These are phyloP conservation scores for Sula dactylatra DNA, from an alignment of 2,113 vertebrate species.

Conservation along the genomic window DNA sequence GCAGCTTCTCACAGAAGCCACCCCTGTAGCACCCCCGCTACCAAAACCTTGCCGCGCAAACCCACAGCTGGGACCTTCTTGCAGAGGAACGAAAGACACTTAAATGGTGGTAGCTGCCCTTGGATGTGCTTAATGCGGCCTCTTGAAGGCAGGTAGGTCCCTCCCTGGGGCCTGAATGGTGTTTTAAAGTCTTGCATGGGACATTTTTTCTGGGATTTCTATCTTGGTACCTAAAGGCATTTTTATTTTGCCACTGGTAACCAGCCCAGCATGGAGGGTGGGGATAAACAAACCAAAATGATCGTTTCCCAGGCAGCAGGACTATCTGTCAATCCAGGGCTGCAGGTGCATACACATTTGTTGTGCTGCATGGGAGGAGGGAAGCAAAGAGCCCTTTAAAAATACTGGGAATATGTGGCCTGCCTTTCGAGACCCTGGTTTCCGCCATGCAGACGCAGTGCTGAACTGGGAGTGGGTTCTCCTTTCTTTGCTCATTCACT, in stretches of 20 bases:
- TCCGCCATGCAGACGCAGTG: accelerated
- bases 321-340: neutral
- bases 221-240: neutral
- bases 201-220: neutral
- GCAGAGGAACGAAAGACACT: neutral
- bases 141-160: neutral
- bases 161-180: neutral
- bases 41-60: too few relatives aligned
- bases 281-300: neutral
- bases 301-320: neutral
- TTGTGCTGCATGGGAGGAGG: neutral
- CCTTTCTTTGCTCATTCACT: neutral
- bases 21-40: too few relatives aligned
- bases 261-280: neutral
- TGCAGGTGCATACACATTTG: neutral
- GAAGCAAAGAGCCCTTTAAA: neutral
- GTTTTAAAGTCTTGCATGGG: neutral
- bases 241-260: neutral
- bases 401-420: accelerated
- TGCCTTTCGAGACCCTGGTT: neutral
- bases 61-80: neutral
- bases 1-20: too few relatives aligned
- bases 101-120: neutral
- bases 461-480: neutral
- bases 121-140: neutral